Evolutionary conservation across 2,113 vertebrate genomes (phyloP).

Genomic region (Halcyon senegalensis): DNA sequence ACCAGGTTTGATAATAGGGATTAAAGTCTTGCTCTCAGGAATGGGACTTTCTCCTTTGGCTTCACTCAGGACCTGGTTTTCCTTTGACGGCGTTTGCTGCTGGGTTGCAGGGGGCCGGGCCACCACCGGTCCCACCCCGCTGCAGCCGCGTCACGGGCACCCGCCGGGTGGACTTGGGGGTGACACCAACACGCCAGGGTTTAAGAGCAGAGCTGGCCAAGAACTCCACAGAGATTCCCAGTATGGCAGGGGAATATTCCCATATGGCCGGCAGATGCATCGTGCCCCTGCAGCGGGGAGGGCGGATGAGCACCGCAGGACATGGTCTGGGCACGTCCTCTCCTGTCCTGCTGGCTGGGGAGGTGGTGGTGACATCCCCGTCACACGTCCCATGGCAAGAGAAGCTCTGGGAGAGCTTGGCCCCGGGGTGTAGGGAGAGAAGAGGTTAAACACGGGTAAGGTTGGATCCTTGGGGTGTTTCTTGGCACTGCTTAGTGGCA

Average conservation of each 20-base stretch:
- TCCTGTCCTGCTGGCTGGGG: fast-evolving
- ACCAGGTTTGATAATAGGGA: neutral
- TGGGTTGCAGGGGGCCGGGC: fast-evolving
- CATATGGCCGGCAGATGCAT: slow-evolving; percentile 18
- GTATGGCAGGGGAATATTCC: neutral
- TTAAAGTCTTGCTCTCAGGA: neutral
- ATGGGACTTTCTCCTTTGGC: neutral
- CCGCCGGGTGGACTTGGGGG: fast-evolving
- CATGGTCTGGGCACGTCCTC: fast-evolving
- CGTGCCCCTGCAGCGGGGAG: fast-evolving
- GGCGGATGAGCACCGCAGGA: fast-evolving
- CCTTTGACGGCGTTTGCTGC: neutral
- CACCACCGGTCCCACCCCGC: fast-evolving
- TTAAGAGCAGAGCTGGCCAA: neutral
- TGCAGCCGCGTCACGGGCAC: neutral
- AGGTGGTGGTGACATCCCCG: neutral
- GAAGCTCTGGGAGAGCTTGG: neutral
- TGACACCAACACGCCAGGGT: neutral
- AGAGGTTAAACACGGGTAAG: fast-evolving
- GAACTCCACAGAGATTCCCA: neutral
- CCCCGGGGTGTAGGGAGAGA: fast-evolving
- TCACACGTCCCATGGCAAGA: fast-evolving
- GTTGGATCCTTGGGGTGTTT: neutral
- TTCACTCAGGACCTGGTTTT: fast-evolving
- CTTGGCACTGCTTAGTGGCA: neutral